phyloP scores from a whole-genome alignment of 2,113 vertebrate genomes.

The Barbus barbus region DNA sequence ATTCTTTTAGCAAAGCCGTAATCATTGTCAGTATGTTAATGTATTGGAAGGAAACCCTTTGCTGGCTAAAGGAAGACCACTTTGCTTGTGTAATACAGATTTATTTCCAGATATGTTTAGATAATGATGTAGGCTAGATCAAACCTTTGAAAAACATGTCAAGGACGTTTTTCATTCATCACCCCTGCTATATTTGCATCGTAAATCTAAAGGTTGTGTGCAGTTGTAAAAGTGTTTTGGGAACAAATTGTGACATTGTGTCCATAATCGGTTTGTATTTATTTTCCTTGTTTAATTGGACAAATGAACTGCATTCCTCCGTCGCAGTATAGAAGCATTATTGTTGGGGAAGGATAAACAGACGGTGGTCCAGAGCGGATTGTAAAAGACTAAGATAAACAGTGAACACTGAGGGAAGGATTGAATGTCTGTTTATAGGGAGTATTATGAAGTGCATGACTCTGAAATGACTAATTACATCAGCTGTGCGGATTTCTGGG shows the following conservation, averaged over 20 bases:
- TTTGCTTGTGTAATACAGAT: constrained; percentile 52
- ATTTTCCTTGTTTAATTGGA: constrained; percentile 73
- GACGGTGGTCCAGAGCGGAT: constrained; percentile 64
- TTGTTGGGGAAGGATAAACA: constrained; percentile 74
- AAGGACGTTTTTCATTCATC: constrained; percentile 32
- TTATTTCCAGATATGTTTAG: constrained; percentile 44
- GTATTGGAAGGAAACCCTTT: neutral
- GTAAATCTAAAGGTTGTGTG: constrained; percentile 47
- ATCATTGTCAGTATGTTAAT: neutral
- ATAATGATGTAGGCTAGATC: constrained; percentile 58
- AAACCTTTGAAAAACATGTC: constrained; percentile 43
- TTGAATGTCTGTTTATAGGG: constrained; percentile 84
- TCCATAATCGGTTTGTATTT: constrained; percentile 64
- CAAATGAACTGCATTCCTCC: constrained; percentile 67
- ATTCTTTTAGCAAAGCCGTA: neutral
- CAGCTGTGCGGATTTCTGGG: constrained; percentile 67
- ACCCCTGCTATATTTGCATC: constrained; percentile 36
- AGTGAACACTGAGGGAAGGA: constrained; percentile 78
- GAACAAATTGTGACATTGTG: constrained; percentile 41
- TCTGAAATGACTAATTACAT: constrained; percentile 76
- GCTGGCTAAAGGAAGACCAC: neutral
- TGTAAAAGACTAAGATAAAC: constrained; percentile 74
- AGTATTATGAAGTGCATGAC: constrained; percentile 72
- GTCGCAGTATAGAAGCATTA: constrained; percentile 70
- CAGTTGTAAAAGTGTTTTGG: constrained; percentile 57